Evolutionary conservation across 2,797 vertebrate genomes (phyloP).

Genomic region (Lacerta viridis): DNA sequence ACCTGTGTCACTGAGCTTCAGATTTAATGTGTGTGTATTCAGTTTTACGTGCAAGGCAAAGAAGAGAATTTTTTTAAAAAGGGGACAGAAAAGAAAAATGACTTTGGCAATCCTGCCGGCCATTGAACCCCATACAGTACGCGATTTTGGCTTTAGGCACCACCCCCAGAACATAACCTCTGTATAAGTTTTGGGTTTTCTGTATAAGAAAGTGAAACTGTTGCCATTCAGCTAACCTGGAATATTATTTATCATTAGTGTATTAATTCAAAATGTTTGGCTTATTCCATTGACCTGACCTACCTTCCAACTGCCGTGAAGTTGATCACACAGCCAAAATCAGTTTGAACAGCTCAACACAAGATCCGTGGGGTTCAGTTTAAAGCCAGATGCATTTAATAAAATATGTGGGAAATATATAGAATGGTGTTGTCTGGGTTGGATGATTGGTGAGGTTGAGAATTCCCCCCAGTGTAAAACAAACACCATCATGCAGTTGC

Average conservation of each 20-base stretch:
- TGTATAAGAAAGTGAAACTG: neutral
- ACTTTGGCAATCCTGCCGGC: too few relatives aligned
- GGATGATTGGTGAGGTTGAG: neutral
- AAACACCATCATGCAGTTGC: neutral
- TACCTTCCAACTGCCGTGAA: neutral
- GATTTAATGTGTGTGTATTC: neutral
- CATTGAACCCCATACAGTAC: too few relatives aligned
- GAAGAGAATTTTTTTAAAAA: too few relatives aligned
- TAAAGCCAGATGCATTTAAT: neutral
- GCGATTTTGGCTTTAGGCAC: too few relatives aligned
- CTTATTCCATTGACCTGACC: neutral
- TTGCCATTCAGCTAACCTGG: neutral
- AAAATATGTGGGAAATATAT: neutral
- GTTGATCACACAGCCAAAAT: neutral
- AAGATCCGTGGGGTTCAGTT: neutral
- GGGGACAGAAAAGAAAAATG: too few relatives aligned
- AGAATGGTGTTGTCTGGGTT: neutral
- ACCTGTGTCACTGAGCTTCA: too few relatives aligned
- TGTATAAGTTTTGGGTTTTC: too few relatives aligned
- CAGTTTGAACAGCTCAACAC: neutral
- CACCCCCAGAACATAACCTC: too few relatives aligned
- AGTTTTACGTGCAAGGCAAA: too few relatives aligned
- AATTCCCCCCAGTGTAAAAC: conserved; percentile 8
- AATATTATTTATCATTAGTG: neutral
- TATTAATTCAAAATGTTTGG: neutral